These are phyloP conservation scores for Spea bombifrons DNA, from an alignment of 2,113 vertebrate genomes.

Conservation along the genomic window DNA sequence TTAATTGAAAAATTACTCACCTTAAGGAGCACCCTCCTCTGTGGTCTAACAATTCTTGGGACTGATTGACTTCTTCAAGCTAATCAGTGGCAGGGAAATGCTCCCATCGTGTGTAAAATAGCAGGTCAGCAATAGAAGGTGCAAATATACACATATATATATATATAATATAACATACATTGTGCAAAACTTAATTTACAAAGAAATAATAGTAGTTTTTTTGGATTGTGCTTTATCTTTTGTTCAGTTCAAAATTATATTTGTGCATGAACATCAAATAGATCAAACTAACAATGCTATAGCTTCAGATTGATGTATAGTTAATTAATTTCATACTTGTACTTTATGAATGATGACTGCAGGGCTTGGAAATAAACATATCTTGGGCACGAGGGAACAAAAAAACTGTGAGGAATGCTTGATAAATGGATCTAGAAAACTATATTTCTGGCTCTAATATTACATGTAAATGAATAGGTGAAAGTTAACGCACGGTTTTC, in stretches of 20 bases:
- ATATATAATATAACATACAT: too few species aligned
- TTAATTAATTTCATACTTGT: constrained; percentile 37
- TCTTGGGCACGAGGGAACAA: background rate
- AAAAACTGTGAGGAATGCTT: constrained; percentile 19
- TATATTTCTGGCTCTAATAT: constrained; percentile 4
- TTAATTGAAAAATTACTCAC: too few species aligned
- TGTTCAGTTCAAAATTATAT: constrained; percentile 34
- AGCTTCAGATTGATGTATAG: constrained; percentile 29
- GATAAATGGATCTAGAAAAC: constrained; percentile 24
- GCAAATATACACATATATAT: too few species aligned
- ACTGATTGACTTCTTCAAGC: too few species aligned
- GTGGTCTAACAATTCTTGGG: too few species aligned
- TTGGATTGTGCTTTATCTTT: constrained; percentile 33
- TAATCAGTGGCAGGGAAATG: too few species aligned
- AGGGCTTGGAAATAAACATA: constrained; percentile 33
- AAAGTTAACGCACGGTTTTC: background rate
- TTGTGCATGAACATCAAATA: constrained; percentile 24
- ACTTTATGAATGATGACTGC: constrained; percentile 30
- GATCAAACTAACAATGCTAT: constrained; percentile 20
- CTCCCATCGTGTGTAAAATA: too few species aligned
- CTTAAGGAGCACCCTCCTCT: too few species aligned
- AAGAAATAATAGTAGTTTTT: background rate
- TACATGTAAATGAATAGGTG: constrained; percentile 4
- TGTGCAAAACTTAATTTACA: too few species aligned
- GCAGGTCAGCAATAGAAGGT: too few species aligned